Evolutionary conservation across 1,140 invertebrate species (phyloP).

Genomic region (Parapsyche elsis): DNA sequence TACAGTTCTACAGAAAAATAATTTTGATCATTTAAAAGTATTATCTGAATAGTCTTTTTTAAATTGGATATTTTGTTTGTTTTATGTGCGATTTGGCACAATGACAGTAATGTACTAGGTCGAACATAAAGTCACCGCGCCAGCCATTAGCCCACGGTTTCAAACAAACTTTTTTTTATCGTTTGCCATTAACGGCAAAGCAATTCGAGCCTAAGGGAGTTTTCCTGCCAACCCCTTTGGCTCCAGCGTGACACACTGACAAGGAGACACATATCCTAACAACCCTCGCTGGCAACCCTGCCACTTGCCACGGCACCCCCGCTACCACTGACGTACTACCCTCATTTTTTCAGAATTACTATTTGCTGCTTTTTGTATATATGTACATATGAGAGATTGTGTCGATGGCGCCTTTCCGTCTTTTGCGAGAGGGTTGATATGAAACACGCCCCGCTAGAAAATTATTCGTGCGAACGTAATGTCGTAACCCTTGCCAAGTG

Average conservation of each 20-base stretch:
- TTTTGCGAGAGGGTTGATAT: conserved; percentile 22
- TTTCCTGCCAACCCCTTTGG: conserved; percentile 46
- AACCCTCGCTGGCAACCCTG: conserved; percentile 18
- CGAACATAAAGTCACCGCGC: no score
- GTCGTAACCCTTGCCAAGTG: no score
- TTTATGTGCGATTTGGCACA: no score
- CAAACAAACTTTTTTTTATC: conserved; percentile 19
- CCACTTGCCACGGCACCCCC: neutral
- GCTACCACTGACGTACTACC: conserved; percentile 53
- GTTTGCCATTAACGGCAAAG: conserved; percentile 44
- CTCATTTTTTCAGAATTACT: conserved; percentile 52
- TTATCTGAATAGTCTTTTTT: no score
- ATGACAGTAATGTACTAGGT: no score
- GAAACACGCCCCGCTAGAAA: neutral
- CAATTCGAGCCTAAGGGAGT: conserved; percentile 42
- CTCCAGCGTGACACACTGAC: conserved; percentile 52
- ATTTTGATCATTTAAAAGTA: no score
- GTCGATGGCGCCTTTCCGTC: conserved; percentile 40
- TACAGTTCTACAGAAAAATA: no score
- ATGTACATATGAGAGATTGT: conserved; percentile 40
- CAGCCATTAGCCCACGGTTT: conserved; percentile 19
- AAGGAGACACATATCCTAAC: conserved; percentile 53
- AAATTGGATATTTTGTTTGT: no score
- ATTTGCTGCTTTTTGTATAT: conserved; percentile 20
- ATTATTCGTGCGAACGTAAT: conserved; percentile 5